A percentile compares a stretch with the other conserved stretches of the same genome.
These are phyloP conservation scores for Rhamphomyia laevipes DNA, from an alignment of 2,888 invertebrate species.

Conservation along the genomic window DNA sequence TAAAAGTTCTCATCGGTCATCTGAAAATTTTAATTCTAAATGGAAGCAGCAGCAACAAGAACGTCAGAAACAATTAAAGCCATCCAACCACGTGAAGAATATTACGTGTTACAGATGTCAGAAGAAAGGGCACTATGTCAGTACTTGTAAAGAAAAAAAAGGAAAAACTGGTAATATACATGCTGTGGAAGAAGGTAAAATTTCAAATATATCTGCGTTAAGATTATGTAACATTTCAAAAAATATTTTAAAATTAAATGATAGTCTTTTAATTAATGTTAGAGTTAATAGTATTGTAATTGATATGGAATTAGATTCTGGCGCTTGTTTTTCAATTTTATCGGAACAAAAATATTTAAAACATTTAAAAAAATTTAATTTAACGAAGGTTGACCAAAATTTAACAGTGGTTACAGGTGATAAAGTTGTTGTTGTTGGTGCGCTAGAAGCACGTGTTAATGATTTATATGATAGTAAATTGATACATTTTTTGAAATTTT, in stretches of 20 bases:
- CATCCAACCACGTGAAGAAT: not conserved
- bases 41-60: no score
- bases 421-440: constrained; percentile 6
- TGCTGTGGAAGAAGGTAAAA: not conserved
- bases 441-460: constrained; percentile 5
- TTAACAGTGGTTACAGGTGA: constrained; percentile 8
- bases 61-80: no score
- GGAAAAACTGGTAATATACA: not conserved
- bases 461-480: not conserved
- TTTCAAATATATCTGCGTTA: not conserved
- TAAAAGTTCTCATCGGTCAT: not conserved
- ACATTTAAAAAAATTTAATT: constrained; percentile 5
- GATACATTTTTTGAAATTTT: constrained; percentile 5
- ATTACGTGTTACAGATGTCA: not conserved
- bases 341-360: constrained; percentile 6
- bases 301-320: constrained; percentile 13
- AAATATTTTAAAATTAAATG: not conserved
- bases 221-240: not conserved
- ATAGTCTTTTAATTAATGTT: not conserved
- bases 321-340: constrained; percentile 10
- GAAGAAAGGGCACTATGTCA: not conserved
- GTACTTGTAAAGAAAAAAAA: not conserved
- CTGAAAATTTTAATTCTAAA: no score
- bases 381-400: not conserved
- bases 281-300: constrained; percentile 1